These are phyloP conservation scores for Tursiops truncatus DNA, from an alignment of 2,113 vertebrate genomes.

Conservation along the genomic window DNA sequence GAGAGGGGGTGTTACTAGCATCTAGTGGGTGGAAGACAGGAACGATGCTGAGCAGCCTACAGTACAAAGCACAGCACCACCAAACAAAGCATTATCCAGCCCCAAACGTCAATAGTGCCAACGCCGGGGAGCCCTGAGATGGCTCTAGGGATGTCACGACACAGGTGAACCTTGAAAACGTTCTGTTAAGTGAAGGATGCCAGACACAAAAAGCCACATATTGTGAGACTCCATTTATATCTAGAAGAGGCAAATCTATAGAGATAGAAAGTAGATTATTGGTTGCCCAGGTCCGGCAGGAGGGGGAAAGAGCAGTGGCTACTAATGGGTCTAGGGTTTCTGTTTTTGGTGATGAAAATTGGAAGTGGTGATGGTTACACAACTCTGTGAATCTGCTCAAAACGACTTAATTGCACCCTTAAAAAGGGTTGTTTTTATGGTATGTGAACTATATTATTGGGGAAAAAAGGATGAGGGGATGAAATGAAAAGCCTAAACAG, in stretches of 20 bases:
- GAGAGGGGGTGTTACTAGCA: not conserved
- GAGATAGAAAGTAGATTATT: accelerated
- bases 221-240: accelerated
- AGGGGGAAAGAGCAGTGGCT: accelerated
- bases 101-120: accelerated
- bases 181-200: too few relatives aligned
- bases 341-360: too few relatives aligned
- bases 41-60: accelerated
- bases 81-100: not conserved
- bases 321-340: not conserved
- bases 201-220: too few relatives aligned
- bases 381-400: not conserved
- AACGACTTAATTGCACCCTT: too few relatives aligned
- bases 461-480: accelerated
- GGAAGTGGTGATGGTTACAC: too few relatives aligned
- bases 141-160: accelerated
- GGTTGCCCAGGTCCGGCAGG: too few relatives aligned
- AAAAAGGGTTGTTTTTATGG: not conserved
- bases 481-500: not conserved
- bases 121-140: accelerated
- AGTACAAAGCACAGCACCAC: too few relatives aligned
- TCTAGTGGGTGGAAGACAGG: too few relatives aligned
- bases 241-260: not conserved
- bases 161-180: accelerated
- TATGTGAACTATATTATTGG: not conserved